phyloP scores from a whole-genome alignment of 2,888 invertebrate genomes.

The Hermaeophaga mercurialis region DNA sequence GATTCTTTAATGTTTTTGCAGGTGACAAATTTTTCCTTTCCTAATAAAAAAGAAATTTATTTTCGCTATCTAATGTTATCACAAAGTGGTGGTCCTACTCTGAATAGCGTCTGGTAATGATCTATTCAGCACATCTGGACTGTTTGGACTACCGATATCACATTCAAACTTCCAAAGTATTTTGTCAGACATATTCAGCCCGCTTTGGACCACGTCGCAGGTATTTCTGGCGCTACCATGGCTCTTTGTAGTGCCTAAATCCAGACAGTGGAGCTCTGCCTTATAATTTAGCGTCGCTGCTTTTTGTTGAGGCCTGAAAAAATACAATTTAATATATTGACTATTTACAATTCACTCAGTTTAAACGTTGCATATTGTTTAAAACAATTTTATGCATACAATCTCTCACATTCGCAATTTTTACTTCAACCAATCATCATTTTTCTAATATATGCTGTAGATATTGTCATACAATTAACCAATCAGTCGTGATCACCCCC shows the following conservation, averaged over 20 bases:
- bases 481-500: no score
- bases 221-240: constrained; percentile 66
- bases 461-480: no score
- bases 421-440: no score
- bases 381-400: no score
- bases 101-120: constrained; percentile 54
- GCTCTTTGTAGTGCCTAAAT: constrained; percentile 32
- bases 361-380: no score
- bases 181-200: constrained; percentile 75
- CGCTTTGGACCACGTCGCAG: constrained; percentile 88
- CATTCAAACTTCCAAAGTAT: constrained; percentile 58
- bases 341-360: no score
- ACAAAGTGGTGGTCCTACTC: constrained; percentile 58
- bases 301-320: constrained; percentile 41
- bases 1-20: no score
- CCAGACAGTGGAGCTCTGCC: constrained; percentile 48
- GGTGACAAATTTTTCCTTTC: background rate
- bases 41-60: constrained; percentile 1
- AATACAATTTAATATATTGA: no score
- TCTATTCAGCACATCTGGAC: constrained; percentile 55
- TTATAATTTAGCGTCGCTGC: constrained; percentile 52
- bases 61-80: constrained; percentile 44
- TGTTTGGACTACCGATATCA: constrained; percentile 55
- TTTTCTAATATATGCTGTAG: no score
- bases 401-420: no score